Evolutionary conservation across 1,140 invertebrate species (phyloP), one percentile per base, ranked within the genome.

Genomic region (Solenopsis fugax): DNA sequence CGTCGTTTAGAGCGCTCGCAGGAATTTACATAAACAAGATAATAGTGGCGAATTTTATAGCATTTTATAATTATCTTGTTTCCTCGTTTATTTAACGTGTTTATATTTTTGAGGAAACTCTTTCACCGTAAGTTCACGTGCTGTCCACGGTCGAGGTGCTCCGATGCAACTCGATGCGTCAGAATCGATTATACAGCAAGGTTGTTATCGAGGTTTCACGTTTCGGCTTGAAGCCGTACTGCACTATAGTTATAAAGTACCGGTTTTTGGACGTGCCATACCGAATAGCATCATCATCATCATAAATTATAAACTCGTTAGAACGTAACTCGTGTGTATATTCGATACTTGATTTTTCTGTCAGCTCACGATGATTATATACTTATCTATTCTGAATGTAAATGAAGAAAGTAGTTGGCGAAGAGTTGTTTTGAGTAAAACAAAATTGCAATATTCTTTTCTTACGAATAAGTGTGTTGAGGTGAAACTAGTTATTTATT

Each of bases 101-200:
- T 56, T 69, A 41, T 29, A 54, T 54, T 71, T 29, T 50, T 24
- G 24, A 56, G 13, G 13, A 67, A 71, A 24, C 13, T 67, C n/a
- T 56, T 29, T 16, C 34, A 41, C 2, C 34, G 37, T 29, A 13
- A 34, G 3, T 10, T 67, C 34, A 12, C 13, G 29, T 37, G 16
- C 24, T 56, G 34, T 3, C 41, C 24, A 60, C n/a, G 4, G 24
- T 54, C 48, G 37, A 18, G 21, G 12, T n/a, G 50, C 45, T 13
- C 62, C 54, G 58, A 37, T 48, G 58, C 24, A 75, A 84, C 71
- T 76, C 24, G 58, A 84, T 60, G 81, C 58, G 16, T 12, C 41
- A n/a, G 69, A 82, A 73, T 67, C 45, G 76, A 67, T 80, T 80
- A 80, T 65, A 50, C 45, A 52, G 60, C 62, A 80, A 80, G 60